These are phyloP conservation scores for Dasypus novemcinctus DNA, from an alignment of 2,113 vertebrate species.

Conservation along the genomic window DNA sequence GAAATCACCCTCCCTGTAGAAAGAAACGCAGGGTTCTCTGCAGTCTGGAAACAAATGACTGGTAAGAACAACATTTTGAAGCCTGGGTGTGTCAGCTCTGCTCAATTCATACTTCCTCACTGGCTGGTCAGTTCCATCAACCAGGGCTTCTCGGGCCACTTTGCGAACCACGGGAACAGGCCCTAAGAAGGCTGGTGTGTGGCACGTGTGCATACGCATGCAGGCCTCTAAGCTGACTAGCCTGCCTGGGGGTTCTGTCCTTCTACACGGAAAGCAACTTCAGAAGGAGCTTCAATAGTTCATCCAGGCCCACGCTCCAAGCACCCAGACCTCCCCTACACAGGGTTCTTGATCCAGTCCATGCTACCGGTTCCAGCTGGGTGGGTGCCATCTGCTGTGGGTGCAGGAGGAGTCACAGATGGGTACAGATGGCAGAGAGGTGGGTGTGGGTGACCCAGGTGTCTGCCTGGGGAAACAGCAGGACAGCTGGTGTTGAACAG, in stretches of 20 bases:
- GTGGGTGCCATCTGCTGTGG: neutral
- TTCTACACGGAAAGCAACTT: neutral
- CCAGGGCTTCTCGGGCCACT: neutral
- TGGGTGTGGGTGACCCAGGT: neutral
- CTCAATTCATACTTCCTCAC: accelerated
- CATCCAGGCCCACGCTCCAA: accelerated
- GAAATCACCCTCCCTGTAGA: neutral
- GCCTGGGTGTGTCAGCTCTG: neutral
- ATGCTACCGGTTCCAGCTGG: neutral
- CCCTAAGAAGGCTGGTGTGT: neutral
- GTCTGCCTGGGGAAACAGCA: neutral
- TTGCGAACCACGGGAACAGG: accelerated
- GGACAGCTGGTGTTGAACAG: neutral
- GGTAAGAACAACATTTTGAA: no score
- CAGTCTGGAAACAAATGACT: neutral
- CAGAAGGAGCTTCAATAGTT: neutral
- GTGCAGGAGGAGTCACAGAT: neutral
- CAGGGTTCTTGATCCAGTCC: neutral
- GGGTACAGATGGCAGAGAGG: neutral
- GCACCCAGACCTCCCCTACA: no score
- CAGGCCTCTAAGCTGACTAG: neutral
- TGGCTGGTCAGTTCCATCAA: neutral
- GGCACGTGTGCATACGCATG: accelerated
- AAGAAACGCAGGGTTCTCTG: neutral
- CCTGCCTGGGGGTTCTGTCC: neutral